A percentile compares a stretch with the other conserved stretches of the same genome.
Conservation (phyloP, 1,140 invertebrate species). For the Brachionus paranguensis region DNA sequence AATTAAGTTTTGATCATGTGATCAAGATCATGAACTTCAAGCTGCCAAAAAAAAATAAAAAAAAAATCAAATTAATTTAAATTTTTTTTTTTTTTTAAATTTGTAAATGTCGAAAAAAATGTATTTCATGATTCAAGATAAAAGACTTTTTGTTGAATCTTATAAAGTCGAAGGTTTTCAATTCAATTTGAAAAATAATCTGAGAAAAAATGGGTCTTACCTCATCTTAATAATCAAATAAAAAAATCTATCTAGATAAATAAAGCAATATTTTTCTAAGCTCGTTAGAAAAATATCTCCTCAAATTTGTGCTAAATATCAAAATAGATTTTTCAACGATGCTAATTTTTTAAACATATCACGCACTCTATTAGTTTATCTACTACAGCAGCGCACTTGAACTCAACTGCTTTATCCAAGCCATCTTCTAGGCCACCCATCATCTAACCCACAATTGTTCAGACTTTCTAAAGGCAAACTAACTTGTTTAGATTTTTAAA, state of each 20-base stretch:
- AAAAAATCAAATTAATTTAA: too few species aligned
- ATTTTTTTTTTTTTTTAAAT: too few species aligned
- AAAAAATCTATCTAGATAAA: neutral
- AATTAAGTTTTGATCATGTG: too few species aligned
- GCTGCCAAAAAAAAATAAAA: too few species aligned
- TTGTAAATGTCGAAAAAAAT: too few species aligned
- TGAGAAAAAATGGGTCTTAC: neutral
- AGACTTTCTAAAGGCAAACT: neutral
- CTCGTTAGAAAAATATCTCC: neutral
- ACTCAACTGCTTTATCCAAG: neutral
- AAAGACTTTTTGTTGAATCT: too few species aligned
- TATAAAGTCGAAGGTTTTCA: too few species aligned
- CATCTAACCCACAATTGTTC: neutral
- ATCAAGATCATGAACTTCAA: too few species aligned
- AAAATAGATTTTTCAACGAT: neutral
- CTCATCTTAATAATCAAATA: neutral
- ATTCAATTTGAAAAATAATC: neutral
- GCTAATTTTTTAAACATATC: neutral
- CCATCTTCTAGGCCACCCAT: neutral
- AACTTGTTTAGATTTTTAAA: neutral
- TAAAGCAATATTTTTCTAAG: neutral
- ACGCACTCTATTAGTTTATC: neutral
- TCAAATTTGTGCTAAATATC: neutral
- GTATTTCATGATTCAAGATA: too few species aligned
- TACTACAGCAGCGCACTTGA: neutral